These are phyloP conservation scores for Actinemys pallida DNA, from an alignment of 2,113 vertebrate genomes.

Conservation along the genomic window DNA sequence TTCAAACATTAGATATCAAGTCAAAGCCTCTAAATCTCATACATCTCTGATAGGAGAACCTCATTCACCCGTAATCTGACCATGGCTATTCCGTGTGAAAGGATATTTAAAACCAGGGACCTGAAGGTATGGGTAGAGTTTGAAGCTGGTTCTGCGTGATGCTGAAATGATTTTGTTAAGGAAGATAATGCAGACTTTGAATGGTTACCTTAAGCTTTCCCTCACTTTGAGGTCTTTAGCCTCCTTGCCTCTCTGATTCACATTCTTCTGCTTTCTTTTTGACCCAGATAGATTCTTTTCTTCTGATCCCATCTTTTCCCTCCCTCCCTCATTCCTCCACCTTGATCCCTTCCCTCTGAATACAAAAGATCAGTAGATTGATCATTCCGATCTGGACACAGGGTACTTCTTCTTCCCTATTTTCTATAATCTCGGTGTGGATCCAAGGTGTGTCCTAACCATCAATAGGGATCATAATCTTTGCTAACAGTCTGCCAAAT, in stretches of 20 bases:
- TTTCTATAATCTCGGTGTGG: background rate
- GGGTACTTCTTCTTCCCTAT: background rate
- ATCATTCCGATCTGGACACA: background rate
- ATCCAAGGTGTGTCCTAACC: background rate
- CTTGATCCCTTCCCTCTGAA: background rate
- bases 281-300: background rate
- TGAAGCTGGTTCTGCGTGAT: background rate
- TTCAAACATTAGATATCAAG: background rate
- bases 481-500: background rate
- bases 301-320: background rate
- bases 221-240: background rate
- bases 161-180: background rate
- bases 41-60: background rate
- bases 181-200: background rate
- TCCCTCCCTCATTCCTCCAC: background rate
- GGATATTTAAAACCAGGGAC: background rate
- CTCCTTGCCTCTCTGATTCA: background rate
- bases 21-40: background rate
- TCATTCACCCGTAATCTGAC: background rate
- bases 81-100: background rate
- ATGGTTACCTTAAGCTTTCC: background rate
- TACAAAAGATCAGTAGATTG: background rate
- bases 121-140: background rate
- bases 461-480: background rate
- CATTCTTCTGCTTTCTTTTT: background rate